These are phyloP conservation scores for Odocoileus hemionus DNA, from an alignment of 2,113 vertebrate species.

Conservation along the genomic window DNA sequence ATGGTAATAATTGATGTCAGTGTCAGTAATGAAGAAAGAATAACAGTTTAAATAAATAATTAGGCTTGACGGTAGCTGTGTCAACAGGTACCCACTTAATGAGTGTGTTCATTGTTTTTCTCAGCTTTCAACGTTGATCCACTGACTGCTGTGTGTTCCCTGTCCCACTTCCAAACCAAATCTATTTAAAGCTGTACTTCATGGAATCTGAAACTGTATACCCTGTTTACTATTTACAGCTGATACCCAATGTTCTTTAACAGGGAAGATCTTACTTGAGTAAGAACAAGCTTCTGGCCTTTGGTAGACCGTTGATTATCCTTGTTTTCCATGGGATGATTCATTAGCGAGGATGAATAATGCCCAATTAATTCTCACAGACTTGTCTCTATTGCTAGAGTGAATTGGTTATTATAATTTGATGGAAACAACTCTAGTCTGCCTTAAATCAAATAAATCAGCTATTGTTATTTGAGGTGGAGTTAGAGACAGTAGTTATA, in stretches of 20 bases:
- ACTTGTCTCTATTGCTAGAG: background rate
- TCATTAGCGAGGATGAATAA: constrained; percentile 39
- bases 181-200: constrained; percentile 70
- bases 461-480: background rate
- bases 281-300: constrained; percentile 34
- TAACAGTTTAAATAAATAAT: constrained; percentile 58
- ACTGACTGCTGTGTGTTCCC: constrained; percentile 43
- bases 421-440: background rate
- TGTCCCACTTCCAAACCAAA: constrained; percentile 65
- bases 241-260: constrained; percentile 59
- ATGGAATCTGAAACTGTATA: constrained; percentile 64
- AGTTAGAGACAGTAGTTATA: background rate
- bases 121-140: constrained; percentile 26
- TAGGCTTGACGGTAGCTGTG: constrained; percentile 49
- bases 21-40: constrained; percentile 50
- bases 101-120: constrained; percentile 60
- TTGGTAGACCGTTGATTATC: background rate
- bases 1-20: constrained; percentile 27
- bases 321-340: constrained; percentile 34
- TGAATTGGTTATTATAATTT: constrained; percentile 25
- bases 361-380: constrained; percentile 28
- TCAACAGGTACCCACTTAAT: constrained; percentile 58
- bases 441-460: background rate
- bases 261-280: constrained; percentile 40
- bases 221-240: constrained; percentile 68